These are phyloP conservation scores for Cataglyphis cursor DNA, from an alignment of 2,888 invertebrate species.

Conservation along the genomic window DNA sequence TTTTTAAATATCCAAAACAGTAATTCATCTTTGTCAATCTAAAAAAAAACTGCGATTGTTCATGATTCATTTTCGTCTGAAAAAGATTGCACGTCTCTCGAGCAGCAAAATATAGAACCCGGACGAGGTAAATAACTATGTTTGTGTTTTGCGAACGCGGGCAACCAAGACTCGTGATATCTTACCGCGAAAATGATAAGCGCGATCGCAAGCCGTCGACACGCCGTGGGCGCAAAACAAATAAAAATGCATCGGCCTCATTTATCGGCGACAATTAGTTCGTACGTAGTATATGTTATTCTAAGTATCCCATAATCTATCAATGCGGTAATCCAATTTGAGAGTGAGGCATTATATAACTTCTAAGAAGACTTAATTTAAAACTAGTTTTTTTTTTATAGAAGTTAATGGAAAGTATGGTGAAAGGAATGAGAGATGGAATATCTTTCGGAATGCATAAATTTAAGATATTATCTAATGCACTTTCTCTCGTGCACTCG, in stretches of 20 bases:
- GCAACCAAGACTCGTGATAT: constrained; percentile 20
- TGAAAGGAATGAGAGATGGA: background rate
- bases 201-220: constrained; percentile 10
- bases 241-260: background rate
- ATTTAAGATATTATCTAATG: background rate
- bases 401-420: background rate
- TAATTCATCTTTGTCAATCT: background rate
- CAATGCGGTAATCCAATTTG: background rate
- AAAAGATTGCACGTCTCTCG: background rate
- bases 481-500: background rate
- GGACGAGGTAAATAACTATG: constrained; percentile 23
- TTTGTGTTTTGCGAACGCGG: constrained; percentile 6
- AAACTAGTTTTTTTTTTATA: background rate
- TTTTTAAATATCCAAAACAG: background rate
- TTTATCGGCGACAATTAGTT: constrained; percentile 14
- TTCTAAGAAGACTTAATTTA: background rate
- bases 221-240: background rate
- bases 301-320: background rate
- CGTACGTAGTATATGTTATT: background rate
- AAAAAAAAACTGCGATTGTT: background rate
- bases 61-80: background rate
- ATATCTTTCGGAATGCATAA: background rate
- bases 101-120: constrained; percentile 18
- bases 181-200: constrained; percentile 44
- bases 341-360: no score